Conservation (phyloP, 2,888 invertebrate genomes). For the Troides helena region DNA sequence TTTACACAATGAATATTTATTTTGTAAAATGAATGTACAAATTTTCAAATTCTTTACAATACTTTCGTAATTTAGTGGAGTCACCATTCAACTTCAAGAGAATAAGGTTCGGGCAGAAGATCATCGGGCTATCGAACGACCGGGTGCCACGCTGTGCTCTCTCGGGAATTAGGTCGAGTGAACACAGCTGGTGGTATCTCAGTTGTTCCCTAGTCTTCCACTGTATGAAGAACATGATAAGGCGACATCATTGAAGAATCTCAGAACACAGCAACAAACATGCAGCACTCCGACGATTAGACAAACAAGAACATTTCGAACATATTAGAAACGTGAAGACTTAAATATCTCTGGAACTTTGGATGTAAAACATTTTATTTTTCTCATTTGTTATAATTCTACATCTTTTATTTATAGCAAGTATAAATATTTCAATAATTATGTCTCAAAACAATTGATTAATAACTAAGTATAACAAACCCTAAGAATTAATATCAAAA, state of each 20-base stretch:
- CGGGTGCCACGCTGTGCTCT: conserved; percentile 99
- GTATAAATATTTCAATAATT: no score
- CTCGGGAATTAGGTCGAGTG: conserved; percentile 89
- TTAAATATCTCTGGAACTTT: background rate
- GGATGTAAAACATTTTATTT: no score
- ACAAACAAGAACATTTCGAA: background rate
- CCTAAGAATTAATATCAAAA: no score
- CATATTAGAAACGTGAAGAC: background rate
- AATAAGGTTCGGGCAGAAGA: conserved; percentile 29
- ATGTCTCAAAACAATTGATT: no score
- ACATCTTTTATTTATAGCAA: no score
- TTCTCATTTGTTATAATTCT: no score
- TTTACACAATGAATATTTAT: background rate
- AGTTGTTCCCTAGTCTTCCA: conserved; percentile 84
- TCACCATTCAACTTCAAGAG: background rate
- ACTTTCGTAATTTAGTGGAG: background rate
- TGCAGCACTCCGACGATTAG: background rate
- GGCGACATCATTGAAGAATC: background rate
- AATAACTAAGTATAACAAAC: no score
- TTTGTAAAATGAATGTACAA: no score
- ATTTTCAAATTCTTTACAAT: background rate
- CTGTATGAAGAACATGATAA: conserved; percentile 8
- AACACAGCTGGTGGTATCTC: conserved; percentile 99
- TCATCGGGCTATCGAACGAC: conserved; percentile 82
- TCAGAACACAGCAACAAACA: background rate